A percentile compares a stretch with the other conserved stretches of the same genome.
phyloP scores from a whole-genome alignment of 2,113 vertebrate species.

The Zapornia atra region DNA sequence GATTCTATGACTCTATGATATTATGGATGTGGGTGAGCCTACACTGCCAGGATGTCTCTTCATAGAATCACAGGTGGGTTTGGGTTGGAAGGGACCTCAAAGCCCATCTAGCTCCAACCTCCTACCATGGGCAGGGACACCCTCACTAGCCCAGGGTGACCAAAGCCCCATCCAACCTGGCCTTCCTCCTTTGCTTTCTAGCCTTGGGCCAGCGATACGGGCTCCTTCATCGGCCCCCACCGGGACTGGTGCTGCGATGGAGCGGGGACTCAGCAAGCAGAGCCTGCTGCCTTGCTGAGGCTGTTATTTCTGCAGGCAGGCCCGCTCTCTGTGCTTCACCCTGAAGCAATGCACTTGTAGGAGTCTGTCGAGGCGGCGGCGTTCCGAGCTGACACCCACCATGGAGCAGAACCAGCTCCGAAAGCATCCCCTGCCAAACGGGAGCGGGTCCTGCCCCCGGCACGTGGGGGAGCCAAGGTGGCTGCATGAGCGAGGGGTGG shows the following conservation, averaged over 20 bases:
- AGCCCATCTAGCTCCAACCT: no score
- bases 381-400: background rate
- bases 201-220: fast-evolving
- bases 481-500: background rate
- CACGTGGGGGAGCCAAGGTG: background rate
- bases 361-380: background rate
- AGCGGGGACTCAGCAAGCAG: background rate
- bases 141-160: no score
- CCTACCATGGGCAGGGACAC: no score
- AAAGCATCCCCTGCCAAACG: background rate
- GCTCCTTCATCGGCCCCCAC: background rate
- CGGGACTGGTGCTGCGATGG: background rate
- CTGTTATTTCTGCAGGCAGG: background rate
- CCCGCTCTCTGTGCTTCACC: background rate
- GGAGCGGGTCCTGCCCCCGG: background rate
- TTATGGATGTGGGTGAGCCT: background rate
- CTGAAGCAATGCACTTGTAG: background rate
- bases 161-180: no score
- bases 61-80: no score
- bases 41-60: background rate
- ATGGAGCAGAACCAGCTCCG: fast-evolving
- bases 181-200: background rate
- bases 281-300: background rate
- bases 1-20: no score
- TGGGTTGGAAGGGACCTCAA: no score